Evolutionary conservation across 1,140 invertebrate genomes (phyloP), one percentile per base, ranked within the genome.

Genomic region (Potamilus streckersoni): DNA sequence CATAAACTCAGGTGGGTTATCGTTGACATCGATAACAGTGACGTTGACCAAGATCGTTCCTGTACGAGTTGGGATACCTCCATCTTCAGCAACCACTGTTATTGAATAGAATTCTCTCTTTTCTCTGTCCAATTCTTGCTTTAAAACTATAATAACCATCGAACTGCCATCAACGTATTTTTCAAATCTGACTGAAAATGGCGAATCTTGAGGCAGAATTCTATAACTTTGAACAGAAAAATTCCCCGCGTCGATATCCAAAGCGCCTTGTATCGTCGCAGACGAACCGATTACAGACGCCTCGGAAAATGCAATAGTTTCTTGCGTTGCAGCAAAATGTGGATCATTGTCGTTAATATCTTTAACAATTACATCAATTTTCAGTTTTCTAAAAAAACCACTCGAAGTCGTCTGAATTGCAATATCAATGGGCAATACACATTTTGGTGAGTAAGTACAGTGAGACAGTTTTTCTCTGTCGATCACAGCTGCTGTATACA

Each of bases 301-400:
- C 73, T 86, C 85, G 19, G 82, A 78, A 56, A 86, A 74, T 68
- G 75, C 68, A 20, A 82, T 31, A 17, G 38, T 73, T 38, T 58
- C 74, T 13, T 49, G 63, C 15, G 6, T 64, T 64, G 38, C 6
- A 12, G 93, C 92, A 87, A 97, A 97, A 16, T 94, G 90, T 0
- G 96, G 96, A 72, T 93, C 92, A 87, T 98, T 97, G 89, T 98
- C 97, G 87, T 98, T 98, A 80, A 95, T 94, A 85, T 98, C 96
- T 0, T 93, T 85, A 0, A 98, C 92, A 1, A 92, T 90, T 2
- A 98, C 92, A 23, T 92, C 90, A 4, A 98, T 92, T 62, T 80
- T 93, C 93, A 66, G 79, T 72, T 81, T 86, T 59, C 78, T 69
- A 68, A 86, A 86, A 61, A 84, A 86, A 14, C 80, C 78, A 55